Evolutionary conservation across 2,113 vertebrate genomes (phyloP), one percentile per base, ranked within the genome.

Genomic region (Phyllostomus hastatus): DNA sequence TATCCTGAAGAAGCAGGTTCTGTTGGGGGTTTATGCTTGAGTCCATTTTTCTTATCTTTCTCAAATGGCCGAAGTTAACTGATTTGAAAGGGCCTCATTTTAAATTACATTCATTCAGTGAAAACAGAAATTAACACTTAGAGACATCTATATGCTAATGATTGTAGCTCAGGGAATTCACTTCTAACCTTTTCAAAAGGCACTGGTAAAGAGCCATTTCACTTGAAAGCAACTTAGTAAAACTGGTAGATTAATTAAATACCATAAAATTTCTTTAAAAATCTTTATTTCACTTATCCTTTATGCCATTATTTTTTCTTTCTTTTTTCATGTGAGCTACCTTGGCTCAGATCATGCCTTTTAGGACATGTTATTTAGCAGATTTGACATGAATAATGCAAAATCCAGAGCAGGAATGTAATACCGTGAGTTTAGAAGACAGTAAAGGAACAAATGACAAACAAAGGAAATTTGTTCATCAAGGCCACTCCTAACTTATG

Each of bases 61-160:
- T 98, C 95, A 98, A 98, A 98, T 98, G 98, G 95, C 97, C 97
- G 61, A 98, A 99, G 97, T 98, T 99, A 98, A 98, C 97, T 98
- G 98, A 98, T 98, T 98, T 98, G 98, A 98, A 99, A 98, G 97
- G 96, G 97, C 98, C 98, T 98, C 98, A 98, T 98, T 98, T 98
- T 98, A 98, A 98, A 98, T 98, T 98, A 98, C 98, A 99, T 98
- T 98, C 98, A 98, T 98, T 98, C 98, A 98, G 96, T 98, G 97
- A 98, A 99, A 98, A 98, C 98, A 98, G 98, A 98, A 99, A 98
- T 99, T 98, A 99, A 98, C 98, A 98, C 98, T 98, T 98, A 98
- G 97, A 98, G 98, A 98, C 98, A 98, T 98, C 98, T 98, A 98
- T 98, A 98, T 98, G 98, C 98, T 99, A 98, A 98, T 98, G 98